Evolutionary conservation across 2,888 invertebrate genomes (phyloP).

Genomic region (Phrixothrix hirtus): DNA sequence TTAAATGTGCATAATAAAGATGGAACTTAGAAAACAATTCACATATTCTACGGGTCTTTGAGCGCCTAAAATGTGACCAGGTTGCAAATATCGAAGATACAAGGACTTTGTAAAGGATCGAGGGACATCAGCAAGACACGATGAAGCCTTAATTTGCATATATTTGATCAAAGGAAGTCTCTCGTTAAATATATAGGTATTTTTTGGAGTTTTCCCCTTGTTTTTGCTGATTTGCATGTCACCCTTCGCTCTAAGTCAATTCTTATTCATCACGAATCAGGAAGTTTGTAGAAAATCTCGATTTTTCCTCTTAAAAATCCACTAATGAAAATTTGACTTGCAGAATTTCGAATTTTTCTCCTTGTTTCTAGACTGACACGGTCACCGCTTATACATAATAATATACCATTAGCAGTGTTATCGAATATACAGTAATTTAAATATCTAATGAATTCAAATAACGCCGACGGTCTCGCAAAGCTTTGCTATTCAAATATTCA

Average conservation of each 20-base stretch:
- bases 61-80: conserved; percentile 40
- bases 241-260: conserved; percentile 42
- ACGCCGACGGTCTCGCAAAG: conserved; percentile 30
- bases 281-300: conserved; percentile 42
- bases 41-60: conserved; percentile 40
- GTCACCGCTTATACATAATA: conserved; percentile 47
- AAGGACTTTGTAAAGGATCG: conserved; percentile 28
- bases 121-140: conserved; percentile 31
- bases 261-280: conserved; percentile 48
- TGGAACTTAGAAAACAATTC: conserved; percentile 42
- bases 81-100: conserved; percentile 34
- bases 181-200: conserved; percentile 47
- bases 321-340: conserved; percentile 50
- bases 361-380: conserved; percentile 35
- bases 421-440: conserved; percentile 50
- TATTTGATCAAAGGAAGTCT: conserved; percentile 51
- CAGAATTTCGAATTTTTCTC: conserved; percentile 41
- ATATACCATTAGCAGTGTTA: conserved; percentile 49
- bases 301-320: conserved; percentile 42
- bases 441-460: conserved; percentile 51
- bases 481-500: conserved; percentile 41
- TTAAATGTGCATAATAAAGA: conserved; percentile 42
- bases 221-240: conserved; percentile 48
- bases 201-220: conserved; percentile 44
- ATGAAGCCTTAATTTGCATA: conserved; percentile 46